Evolutionary conservation across 1,140 invertebrate genomes (phyloP).

Genomic region (Eriosoma lanigerum): DNA sequence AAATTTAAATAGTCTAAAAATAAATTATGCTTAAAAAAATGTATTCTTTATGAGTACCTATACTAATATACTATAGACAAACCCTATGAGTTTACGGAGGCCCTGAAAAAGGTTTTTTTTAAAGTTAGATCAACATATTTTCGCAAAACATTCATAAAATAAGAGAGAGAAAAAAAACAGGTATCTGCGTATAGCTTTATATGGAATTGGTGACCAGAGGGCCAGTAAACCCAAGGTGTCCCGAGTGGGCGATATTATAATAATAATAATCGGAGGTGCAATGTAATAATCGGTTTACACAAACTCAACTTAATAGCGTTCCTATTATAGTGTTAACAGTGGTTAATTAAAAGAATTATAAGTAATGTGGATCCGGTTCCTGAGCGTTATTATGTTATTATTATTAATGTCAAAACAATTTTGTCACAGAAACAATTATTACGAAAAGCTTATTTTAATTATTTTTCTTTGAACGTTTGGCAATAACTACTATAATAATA

Average conservation of each 20-base stretch:
- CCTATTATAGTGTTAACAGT: background rate
- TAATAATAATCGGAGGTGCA: conserved; percentile 29
- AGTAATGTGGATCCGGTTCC: conserved; percentile 17
- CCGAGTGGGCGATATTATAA: conserved; percentile 40
- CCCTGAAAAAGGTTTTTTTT: conserved; percentile 20
- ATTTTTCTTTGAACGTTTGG: too few species aligned
- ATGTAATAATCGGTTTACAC: conserved; percentile 32
- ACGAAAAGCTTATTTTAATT: background rate
- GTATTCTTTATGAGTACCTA: too few species aligned
- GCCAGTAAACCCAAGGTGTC: conserved; percentile 49
- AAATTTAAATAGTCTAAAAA: too few species aligned
- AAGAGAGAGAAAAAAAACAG: conserved; percentile 42
- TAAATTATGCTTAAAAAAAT: too few species aligned
- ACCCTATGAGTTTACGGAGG: conserved; percentile 6
- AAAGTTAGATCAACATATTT: conserved; percentile 29
- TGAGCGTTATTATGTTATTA: background rate
- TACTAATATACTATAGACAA: too few species aligned
- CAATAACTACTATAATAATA: too few species aligned
- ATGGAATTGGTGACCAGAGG: conserved; percentile 35
- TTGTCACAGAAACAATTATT: background rate
- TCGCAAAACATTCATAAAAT: conserved; percentile 36
- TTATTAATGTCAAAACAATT: too few species aligned
- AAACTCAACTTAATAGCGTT: conserved; percentile 11
- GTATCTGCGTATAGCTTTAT: conserved; percentile 43
- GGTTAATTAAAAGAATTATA: conserved; percentile 26